phyloP scores from a whole-genome alignment of 1,140 invertebrate species.

The Acromyrmex heyeri region DNA sequence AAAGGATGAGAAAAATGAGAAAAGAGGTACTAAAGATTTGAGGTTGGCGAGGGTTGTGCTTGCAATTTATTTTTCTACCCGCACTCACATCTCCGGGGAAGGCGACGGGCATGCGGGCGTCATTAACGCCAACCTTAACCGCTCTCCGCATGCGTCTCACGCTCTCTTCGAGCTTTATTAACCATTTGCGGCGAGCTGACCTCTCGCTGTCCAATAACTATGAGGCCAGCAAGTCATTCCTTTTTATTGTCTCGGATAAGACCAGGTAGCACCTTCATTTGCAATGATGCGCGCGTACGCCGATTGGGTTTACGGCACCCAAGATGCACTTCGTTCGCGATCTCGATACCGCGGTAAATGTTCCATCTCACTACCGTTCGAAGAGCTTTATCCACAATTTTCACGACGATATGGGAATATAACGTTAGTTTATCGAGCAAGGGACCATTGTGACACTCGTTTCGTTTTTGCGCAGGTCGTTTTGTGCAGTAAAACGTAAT shows the following conservation, averaged over 20 bases:
- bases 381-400: constrained; percentile 33
- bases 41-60: constrained; percentile 19
- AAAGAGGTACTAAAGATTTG: constrained; percentile 56
- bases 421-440: constrained; percentile 19
- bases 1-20: neutral
- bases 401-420: constrained; percentile 12
- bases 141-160: constrained; percentile 77
- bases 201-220: constrained; percentile 75
- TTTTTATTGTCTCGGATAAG: constrained; percentile 76
- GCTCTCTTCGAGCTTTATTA: constrained; percentile 81
- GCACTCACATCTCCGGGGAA: constrained; percentile 56
- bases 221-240: constrained; percentile 64
- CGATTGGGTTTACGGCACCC: constrained; percentile 64
- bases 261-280: constrained; percentile 72
- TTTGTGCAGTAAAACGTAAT: neutral
- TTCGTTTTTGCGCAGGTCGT: neutral
- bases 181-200: constrained; percentile 79
- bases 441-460: neutral
- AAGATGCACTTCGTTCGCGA: constrained; percentile 60
- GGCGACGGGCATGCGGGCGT: constrained; percentile 79
- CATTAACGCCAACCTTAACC: constrained; percentile 84
- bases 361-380: neutral
- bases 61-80: constrained; percentile 79
- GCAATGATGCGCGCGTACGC: constrained; percentile 66
- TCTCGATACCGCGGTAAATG: constrained; percentile 32